Evolutionary conservation across 2,888 invertebrate genomes (phyloP).

Genomic region (Ephialtes manifestator): DNA sequence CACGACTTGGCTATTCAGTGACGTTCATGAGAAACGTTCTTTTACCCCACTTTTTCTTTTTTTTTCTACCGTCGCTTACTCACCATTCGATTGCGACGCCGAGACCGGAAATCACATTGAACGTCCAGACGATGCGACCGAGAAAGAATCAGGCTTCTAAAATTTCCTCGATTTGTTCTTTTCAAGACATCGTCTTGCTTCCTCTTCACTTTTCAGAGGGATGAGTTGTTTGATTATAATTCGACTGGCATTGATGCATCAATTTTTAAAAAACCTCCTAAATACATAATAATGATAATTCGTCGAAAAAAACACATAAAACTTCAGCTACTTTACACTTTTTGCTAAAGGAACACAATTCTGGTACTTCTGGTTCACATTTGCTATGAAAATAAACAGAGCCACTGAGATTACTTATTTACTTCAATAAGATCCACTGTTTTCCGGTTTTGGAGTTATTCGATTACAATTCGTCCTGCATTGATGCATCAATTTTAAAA

Average conservation of each 20-base stretch:
- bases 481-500: no score
- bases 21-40: conserved; percentile 12
- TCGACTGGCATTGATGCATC: no score
- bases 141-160: neutral
- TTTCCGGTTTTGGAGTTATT: no score
- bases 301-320: no score
- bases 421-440: no score
- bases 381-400: no score
- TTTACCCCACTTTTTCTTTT: neutral
- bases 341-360: neutral
- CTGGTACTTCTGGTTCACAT: no score
- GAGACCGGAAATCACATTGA: conserved; percentile 25
- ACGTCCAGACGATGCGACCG: neutral
- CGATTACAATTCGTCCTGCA: no score
- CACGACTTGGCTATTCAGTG: conserved; percentile 38
- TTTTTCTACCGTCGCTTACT: neutral
- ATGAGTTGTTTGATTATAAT: neutral
- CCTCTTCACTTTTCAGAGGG: neutral
- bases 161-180: neutral
- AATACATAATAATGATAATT: no score
- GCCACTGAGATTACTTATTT: no score
- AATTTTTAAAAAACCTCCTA: no score
- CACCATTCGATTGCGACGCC: conserved; percentile 26
- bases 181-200: neutral
- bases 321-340: no score